Percentiles rank a stretch among this genome's conserved stretches.
Conservation (phyloP, 2,113 vertebrate genomes). For the Pongo pygmaeus region DNA sequence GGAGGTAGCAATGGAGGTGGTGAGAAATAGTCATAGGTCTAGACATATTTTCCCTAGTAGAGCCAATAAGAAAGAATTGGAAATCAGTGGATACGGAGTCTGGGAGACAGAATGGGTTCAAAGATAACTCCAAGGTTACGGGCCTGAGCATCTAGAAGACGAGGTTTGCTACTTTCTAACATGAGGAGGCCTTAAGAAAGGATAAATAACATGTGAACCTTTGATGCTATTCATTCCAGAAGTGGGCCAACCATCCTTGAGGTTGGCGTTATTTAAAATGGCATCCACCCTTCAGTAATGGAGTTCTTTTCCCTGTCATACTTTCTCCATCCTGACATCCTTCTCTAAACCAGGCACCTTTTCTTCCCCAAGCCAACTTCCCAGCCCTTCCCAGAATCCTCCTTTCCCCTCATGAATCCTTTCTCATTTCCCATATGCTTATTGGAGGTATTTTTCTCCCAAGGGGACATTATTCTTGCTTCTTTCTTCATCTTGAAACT, state of each 20-base stretch:
- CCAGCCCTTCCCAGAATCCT: background rate
- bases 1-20: background rate
- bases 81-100: background rate
- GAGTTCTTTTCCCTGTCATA: background rate
- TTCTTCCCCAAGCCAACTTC: background rate
- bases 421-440: background rate
- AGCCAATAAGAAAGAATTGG: background rate
- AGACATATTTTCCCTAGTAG: too few relatives aligned
- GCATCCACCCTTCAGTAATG: background rate
- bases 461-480: background rate
- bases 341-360: background rate
- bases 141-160: background rate
- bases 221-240: background rate
- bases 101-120: background rate
- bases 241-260: background rate
- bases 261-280: background rate
- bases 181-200: background rate
- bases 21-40: background rate
- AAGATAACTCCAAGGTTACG: background rate
- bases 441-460: background rate
- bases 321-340: background rate
- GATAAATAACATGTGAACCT: background rate
- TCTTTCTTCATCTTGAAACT: background rate
- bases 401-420: background rate
- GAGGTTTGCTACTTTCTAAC: background rate